A percentile compares a stretch with the other conserved stretches of the same genome.
Evolutionary conservation across 2,113 vertebrate genomes (phyloP).

Genomic region (Pterophyllum scalare): DNA sequence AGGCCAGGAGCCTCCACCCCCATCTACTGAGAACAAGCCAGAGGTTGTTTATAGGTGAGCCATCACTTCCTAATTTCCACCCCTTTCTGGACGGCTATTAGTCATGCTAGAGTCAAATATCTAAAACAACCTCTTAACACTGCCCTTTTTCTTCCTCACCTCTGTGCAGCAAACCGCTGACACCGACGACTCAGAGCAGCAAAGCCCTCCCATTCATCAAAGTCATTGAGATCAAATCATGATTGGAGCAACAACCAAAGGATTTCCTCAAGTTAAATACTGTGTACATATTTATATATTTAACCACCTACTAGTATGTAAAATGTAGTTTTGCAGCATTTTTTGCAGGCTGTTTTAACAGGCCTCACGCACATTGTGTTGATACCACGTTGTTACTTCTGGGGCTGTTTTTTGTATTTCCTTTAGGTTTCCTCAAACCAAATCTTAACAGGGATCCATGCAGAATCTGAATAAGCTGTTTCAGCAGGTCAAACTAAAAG

Average conservation of each 20-base stretch:
- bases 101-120: not conserved
- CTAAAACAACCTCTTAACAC: not conserved
- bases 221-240: constrained; percentile 87
- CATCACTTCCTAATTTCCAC: not conserved
- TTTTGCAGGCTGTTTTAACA: not conserved
- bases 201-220: constrained; percentile 89
- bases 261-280: not conserved
- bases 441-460: constrained; percentile 2
- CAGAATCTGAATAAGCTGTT: constrained; percentile 13
- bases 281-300: constrained; percentile 55
- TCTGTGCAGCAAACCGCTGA: constrained; percentile 80
- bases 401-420: constrained; percentile 8
- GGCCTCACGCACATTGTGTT: constrained; percentile 20
- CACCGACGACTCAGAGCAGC: constrained; percentile 68
- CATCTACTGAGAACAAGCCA: constrained; percentile 75
- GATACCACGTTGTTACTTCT: constrained; percentile 8
- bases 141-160: not conserved
- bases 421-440: constrained; percentile 2
- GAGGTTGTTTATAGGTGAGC: constrained; percentile 85
- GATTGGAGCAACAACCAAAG: constrained; percentile 41
- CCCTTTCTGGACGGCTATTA: not conserved
- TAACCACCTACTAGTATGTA: constrained; percentile 8
- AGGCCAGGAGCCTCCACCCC: constrained; percentile 69
- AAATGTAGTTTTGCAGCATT: constrained; percentile 5
- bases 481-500: not conserved